Evolutionary conservation across 2,797 vertebrate species (phyloP).

Genomic region (Hypotaenidia okinawae): DNA sequence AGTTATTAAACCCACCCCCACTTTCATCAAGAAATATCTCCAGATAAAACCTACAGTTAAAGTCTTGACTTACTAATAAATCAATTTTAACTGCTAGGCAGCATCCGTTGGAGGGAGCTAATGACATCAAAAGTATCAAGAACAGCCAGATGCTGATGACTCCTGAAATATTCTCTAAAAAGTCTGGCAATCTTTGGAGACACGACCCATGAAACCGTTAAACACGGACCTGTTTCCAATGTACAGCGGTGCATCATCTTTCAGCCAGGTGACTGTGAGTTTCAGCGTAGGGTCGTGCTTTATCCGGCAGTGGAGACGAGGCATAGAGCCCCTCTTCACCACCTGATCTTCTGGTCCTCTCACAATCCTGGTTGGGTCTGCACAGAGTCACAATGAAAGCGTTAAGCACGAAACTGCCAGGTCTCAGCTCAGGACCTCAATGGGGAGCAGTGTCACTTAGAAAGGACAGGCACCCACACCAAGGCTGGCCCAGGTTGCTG

Average conservation of each 20-base stretch:
- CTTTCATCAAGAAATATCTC: neutral
- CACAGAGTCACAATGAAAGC: neutral
- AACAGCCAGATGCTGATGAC: neutral
- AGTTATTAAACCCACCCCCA: neutral
- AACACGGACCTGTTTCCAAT: slow-evolving; percentile 84
- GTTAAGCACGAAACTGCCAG: neutral
- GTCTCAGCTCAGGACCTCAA: neutral
- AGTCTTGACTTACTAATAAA: neutral
- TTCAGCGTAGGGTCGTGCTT: slow-evolving; percentile 86
- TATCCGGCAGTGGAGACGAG: slow-evolving; percentile 87
- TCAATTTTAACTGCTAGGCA: neutral
- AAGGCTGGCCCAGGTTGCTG: neutral
- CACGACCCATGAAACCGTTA: accelerated
- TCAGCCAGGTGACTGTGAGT: slow-evolving; percentile 86
- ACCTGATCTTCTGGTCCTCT: slow-evolving; percentile 85
- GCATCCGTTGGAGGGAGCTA: neutral
- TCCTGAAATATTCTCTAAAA: neutral
- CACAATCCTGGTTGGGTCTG: slow-evolving; percentile 91
- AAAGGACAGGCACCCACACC: neutral
- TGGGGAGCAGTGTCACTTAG: accelerated
- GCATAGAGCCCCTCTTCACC: slow-evolving; percentile 79
- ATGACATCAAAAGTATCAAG: neutral
- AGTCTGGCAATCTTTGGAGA: neutral
- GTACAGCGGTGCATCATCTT: slow-evolving; percentile 85
- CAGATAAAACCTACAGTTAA: neutral